Base-by-base conservation (phyloP, 64 coral and sea anemone genomes). In the Orbicella faveolata region DNA sequence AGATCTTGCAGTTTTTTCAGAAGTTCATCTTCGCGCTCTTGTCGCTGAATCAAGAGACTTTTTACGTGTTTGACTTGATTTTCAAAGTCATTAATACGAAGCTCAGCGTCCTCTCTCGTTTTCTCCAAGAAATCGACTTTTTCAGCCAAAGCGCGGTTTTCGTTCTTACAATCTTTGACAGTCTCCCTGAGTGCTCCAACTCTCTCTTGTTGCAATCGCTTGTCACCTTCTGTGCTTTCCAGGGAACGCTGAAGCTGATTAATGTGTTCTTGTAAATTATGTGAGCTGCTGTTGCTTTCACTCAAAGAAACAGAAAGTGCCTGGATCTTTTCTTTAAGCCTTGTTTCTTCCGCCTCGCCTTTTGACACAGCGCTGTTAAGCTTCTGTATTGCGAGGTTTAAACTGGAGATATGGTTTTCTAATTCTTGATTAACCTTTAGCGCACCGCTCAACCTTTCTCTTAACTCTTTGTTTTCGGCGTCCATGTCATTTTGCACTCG, bases 241-340 rank as follows among this genome's bases (percentile, higher is more conserved):
- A 98, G 63, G 25, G 92, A 48, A 23, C 96, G 96, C 65, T 98
- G 96, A 14, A 98, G 78, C 36, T 98, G 96, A 23, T 90, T 74
- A 52, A 98, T 93, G 21, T 94, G 89, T 44, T 98, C 96, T 63
- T 98, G 96, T 79, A 98, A 76, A 77, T 92, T 95, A 63, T 92
- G 87, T 3, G 96, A 95, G 76, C 93, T 98, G 36, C 89, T 88
- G 41, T 98, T 98, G 61, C 96, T 98, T 26, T 98, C 96, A 61
- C 79, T 78, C 52, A 98, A 62, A 61, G 93, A 95, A 25, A 93
- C 62, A 12, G 96, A 98, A 16, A 98, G 87, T 4, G 91, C 83
- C 48, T 91, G 62, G 57, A 97, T 87, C 41, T 97, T 97, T 52
- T 97, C 95, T 41, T 94, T 97, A n/a, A 97, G 70, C 21, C 92